A percentile compares a stretch with the other conserved stretches of the same genome.
phyloP scores from a whole-genome alignment of 2,888 invertebrate species.

The Serrognathus titanus region DNA sequence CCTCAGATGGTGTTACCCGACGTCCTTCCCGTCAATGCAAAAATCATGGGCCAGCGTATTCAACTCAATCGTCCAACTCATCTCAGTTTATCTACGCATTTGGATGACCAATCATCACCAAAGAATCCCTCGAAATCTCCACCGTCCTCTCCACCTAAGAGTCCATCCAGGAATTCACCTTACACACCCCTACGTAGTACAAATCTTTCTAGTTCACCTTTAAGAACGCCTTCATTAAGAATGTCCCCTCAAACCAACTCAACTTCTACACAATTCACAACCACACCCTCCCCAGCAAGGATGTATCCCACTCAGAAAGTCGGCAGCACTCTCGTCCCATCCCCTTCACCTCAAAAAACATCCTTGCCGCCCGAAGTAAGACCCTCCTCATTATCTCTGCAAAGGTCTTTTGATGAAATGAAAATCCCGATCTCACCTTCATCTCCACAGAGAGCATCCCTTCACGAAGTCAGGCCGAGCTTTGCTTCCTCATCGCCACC shows the following conservation, averaged over 20 bases:
- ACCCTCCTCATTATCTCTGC: slow-evolving; percentile 5
- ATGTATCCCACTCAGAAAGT: slow-evolving; percentile 12
- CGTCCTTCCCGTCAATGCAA: slow-evolving; percentile 56
- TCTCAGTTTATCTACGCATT: slow-evolving; percentile 32
- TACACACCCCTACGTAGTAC: slow-evolving; percentile 40
- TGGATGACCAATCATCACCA: slow-evolving; percentile 19
- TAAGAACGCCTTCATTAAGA: slow-evolving; percentile 12
- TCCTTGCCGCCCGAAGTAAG: slow-evolving; percentile 5
- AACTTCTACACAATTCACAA: slow-evolving; percentile 9
- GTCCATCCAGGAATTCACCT: slow-evolving; percentile 37
- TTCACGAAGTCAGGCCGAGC: not conserved
- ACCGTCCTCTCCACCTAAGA: slow-evolving; percentile 38
- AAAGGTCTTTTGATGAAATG: slow-evolving; percentile 5
- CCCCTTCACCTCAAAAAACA: slow-evolving; percentile 7
- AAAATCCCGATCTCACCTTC: not conserved
- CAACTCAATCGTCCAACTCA: slow-evolving; percentile 37
- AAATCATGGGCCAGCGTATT: slow-evolving; percentile 43
- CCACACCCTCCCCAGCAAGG: slow-evolving; percentile 5
- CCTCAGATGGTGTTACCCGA: slow-evolving; percentile 48
- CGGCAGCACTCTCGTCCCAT: not conserved
- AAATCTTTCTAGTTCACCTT: slow-evolving; percentile 28
- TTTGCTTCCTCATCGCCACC: not conserved
- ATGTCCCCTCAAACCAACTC: slow-evolving; percentile 15
- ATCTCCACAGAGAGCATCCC: not conserved
- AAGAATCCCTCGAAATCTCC: slow-evolving; percentile 39